Percentiles rank a stretch among this genome's conserved stretches.
phyloP scores from a whole-genome alignment of 2,888 invertebrate genomes.

The Argyra leucocephala region DNA sequence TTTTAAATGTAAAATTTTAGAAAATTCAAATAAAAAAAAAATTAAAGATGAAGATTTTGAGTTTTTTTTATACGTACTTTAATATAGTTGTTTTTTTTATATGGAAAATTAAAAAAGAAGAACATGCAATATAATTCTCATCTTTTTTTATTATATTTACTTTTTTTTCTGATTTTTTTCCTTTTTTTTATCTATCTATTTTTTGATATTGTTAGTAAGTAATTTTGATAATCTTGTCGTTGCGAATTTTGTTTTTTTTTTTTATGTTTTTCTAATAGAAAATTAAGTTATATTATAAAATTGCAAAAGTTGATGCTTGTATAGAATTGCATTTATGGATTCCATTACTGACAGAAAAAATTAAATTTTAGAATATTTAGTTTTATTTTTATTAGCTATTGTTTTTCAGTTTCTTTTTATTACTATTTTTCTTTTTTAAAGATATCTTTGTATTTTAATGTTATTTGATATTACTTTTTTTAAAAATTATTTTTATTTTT shows the following conservation, averaged over 20 bases:
- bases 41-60: background rate
- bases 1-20: background rate
- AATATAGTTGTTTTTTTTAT: background rate
- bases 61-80: background rate
- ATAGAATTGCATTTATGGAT: too few relatives aligned
- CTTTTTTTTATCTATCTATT: background rate
- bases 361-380: background rate
- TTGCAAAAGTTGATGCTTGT: too few relatives aligned
- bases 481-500: too few relatives aligned
- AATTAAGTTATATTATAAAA: constrained; percentile 2
- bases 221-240: too few relatives aligned
- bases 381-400: background rate
- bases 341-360: background rate
- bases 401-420: too few relatives aligned
- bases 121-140: background rate
- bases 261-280: background rate
- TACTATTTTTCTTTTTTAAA: too few relatives aligned
- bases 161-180: background rate
- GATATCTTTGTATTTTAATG: too few relatives aligned
- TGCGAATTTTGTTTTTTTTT: background rate
- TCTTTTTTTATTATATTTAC: background rate
- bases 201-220: too few relatives aligned
- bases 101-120: background rate
- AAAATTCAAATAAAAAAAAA: background rate
- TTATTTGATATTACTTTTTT: too few relatives aligned